Percentiles rank a stretch among this genome's conserved stretches.
Evolutionary conservation across 2,888 invertebrate genomes (phyloP).

Genomic region (Hyppa rectilinea): DNA sequence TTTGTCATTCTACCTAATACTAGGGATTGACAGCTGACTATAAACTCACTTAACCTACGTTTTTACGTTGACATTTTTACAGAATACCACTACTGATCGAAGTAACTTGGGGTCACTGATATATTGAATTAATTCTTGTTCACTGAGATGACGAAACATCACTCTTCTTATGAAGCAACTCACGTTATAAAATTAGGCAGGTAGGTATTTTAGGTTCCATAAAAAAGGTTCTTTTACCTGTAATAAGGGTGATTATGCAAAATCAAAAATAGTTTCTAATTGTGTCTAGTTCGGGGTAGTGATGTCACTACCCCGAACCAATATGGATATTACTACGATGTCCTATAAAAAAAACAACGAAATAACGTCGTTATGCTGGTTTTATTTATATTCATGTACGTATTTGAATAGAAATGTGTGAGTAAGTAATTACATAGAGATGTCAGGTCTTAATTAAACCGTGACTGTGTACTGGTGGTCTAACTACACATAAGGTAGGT

Average conservation of each 20-base stretch:
- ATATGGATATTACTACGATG: background rate
- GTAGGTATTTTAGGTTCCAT: no score
- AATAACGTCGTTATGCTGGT: background rate
- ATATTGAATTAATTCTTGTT: background rate
- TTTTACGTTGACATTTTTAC: no score
- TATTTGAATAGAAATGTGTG: conserved; percentile 1
- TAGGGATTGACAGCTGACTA: no score
- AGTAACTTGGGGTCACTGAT: no score
- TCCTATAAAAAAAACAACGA: background rate
- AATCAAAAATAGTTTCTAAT: background rate
- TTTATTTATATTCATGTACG: no score
- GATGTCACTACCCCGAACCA: no score
- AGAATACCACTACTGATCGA: no score
- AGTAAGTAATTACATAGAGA: background rate
- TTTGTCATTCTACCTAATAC: no score
- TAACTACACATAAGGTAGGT: conserved; percentile 8
- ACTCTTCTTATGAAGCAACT: background rate
- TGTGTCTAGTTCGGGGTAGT: background rate
- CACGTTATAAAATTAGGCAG: background rate
- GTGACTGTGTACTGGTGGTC: background rate
- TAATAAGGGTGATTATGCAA: background rate
- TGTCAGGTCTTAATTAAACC: conserved; percentile 3
- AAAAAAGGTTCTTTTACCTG: no score
- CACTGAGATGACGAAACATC: background rate
- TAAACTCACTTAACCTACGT: no score